phyloP scores from a whole-genome alignment of 2,797 vertebrate genomes.

The Artibeus lituratus region DNA sequence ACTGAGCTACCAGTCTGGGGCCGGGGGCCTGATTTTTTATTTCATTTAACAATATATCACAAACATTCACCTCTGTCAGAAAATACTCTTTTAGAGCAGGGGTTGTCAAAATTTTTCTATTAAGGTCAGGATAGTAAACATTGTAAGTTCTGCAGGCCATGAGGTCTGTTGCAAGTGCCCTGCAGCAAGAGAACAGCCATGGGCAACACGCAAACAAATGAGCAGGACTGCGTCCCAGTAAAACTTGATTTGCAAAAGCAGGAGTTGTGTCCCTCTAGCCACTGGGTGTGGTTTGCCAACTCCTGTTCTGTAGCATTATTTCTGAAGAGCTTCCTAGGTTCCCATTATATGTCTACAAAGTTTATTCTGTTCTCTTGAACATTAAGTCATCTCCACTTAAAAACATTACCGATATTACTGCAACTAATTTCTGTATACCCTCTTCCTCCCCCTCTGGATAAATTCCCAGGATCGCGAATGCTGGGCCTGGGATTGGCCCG shows the following conservation, averaged over 20 bases:
- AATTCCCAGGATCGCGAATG: not conserved
- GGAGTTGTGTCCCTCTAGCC: not conserved
- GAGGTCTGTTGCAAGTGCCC: not conserved
- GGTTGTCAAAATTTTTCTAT: not conserved
- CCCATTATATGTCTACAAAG: not conserved
- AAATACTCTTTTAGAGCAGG: not conserved
- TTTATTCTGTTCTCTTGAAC: not conserved
- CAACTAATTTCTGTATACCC: not conserved
- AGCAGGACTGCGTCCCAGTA: not conserved
- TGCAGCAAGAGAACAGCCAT: not conserved
- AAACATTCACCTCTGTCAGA: not conserved
- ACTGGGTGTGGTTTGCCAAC: not conserved
- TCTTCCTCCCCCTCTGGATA: not conserved
- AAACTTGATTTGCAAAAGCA: conserved; percentile 2
- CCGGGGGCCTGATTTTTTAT: not conserved
- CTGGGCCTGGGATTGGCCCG: not conserved
- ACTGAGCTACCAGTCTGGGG: too few relatives aligned
- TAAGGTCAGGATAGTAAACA: not conserved
- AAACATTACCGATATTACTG: not conserved
- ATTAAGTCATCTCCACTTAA: not conserved
- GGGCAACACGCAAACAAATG: not conserved
- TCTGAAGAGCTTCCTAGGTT: not conserved
- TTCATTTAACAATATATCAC: not conserved
- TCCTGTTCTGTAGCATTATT: not conserved
- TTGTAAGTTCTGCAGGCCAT: not conserved